phyloP scores from a whole-genome alignment of 1,140 invertebrate species.

The Macrotrachela quadricornifera region DNA sequence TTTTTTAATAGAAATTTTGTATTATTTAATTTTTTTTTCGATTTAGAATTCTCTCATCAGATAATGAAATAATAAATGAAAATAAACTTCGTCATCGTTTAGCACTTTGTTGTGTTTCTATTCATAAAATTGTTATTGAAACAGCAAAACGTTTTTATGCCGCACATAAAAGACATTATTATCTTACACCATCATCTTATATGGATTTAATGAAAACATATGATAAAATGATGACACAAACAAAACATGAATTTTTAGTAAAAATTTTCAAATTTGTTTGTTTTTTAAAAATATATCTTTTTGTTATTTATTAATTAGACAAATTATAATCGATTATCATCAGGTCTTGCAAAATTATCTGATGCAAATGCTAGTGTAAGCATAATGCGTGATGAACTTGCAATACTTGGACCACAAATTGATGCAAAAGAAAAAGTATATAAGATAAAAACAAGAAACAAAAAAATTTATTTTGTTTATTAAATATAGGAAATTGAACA shows the following conservation, averaged over 20 bases:
- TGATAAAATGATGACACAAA: slow-evolving; percentile 20
- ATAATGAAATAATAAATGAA: neutral
- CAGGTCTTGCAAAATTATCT: slow-evolving; percentile 21
- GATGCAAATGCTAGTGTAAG: slow-evolving; percentile 25
- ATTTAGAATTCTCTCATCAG: neutral
- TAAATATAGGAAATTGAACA: too few relatives aligned
- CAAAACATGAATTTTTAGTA: slow-evolving; percentile 23
- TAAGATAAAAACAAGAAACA: neutral
- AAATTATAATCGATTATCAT: slow-evolving; percentile 14
- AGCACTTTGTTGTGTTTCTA: slow-evolving; percentile 37
- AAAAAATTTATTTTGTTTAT: too few relatives aligned
- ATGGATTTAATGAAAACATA: slow-evolving; percentile 58
- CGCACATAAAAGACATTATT: slow-evolving; percentile 56
- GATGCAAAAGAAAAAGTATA: slow-evolving; percentile 23
- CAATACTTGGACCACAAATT: slow-evolving; percentile 21
- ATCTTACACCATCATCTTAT: slow-evolving; percentile 64
- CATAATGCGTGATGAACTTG: slow-evolving; percentile 25
- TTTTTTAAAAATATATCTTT: neutral
- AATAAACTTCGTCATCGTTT: slow-evolving; percentile 20
- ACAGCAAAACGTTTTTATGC: slow-evolving; percentile 46
- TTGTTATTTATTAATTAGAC: neutral
- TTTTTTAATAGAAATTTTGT: too few relatives aligned
- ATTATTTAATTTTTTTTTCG: too few relatives aligned
- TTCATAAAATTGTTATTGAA: slow-evolving; percentile 43
- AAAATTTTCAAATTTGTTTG: neutral